A percentile compares a stretch with the other conserved stretches of the same genome.
Evolutionary conservation across 2,797 vertebrate species (phyloP).

Genomic region (Austrolebias charrua): DNA sequence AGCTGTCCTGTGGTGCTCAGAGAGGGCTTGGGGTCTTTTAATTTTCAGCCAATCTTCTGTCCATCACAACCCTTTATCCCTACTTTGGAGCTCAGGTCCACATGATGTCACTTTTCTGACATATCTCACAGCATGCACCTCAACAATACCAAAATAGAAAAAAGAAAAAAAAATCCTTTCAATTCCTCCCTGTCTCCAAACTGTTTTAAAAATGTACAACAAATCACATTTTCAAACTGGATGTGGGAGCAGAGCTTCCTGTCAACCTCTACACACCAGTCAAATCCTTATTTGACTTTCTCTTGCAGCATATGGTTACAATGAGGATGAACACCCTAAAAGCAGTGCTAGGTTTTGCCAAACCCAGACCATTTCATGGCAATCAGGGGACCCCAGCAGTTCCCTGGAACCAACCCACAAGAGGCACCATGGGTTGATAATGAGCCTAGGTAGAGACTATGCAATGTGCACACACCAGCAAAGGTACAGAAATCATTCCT

Average conservation of each 20-base stretch:
- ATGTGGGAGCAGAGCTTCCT: constrained; percentile 38
- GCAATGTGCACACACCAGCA: constrained; percentile 38
- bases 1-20: constrained; percentile 67
- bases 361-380: constrained; percentile 29
- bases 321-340: constrained; percentile 27
- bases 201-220: constrained; percentile 52
- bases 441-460: constrained; percentile 43
- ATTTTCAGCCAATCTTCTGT: constrained; percentile 82
- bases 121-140: constrained; percentile 71
- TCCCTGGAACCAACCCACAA: constrained; percentile 30
- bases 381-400: constrained; percentile 53
- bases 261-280: constrained; percentile 27
- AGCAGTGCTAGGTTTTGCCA: constrained; percentile 30
- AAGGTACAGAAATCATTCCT: constrained; percentile 58
- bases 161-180: constrained; percentile 59
- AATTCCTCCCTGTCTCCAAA: constrained; percentile 40
- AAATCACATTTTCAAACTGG: constrained; percentile 54
- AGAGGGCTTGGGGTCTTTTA: constrained; percentile 73
- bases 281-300: constrained; percentile 22
- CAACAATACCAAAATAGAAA: constrained; percentile 46
- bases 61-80: constrained; percentile 78
- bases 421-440: constrained; percentile 37
- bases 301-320: constrained; percentile 14
- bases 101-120: constrained; percentile 79
- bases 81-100: constrained; percentile 76